A percentile compares a stretch with the other conserved stretches of the same genome.
Conservation (phyloP, 2,888 invertebrate species). For the Drosophila eohydei region DNA sequence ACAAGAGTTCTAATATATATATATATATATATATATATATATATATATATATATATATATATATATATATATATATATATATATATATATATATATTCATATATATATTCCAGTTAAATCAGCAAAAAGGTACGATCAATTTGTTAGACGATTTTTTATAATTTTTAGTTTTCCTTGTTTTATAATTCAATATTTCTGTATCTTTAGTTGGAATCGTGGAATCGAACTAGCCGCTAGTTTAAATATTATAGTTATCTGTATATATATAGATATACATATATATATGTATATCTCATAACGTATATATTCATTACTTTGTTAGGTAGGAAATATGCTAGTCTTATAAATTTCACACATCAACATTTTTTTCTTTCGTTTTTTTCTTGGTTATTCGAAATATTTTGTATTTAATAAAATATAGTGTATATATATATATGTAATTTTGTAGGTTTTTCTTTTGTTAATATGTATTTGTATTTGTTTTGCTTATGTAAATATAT, state of each 20-base stretch:
- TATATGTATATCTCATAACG: conserved; percentile 49
- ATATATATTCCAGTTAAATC: conserved; percentile 56
- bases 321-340: conserved; percentile 84
- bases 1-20: conserved; percentile 32
- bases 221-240: conserved; percentile 67
- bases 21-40: neutral
- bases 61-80: neutral
- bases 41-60: conserved; percentile 18
- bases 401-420: conserved; percentile 70
- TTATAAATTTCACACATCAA: conserved; percentile 84
- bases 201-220: conserved; percentile 45
- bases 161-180: neutral
- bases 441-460: neutral
- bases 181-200: conserved; percentile 64
- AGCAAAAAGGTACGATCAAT: conserved; percentile 78
- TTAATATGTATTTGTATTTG: conserved; percentile 58
- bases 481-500: conserved; percentile 48
- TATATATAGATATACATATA: conserved; percentile 30
- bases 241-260: conserved; percentile 41
- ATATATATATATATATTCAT: conserved; percentile 12
- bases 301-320: conserved; percentile 55
- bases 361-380: conserved; percentile 62
- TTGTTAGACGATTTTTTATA: conserved; percentile 51
- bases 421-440: conserved; percentile 49
- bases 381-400: conserved; percentile 51